Evolutionary conservation across 2,113 vertebrate species (phyloP).

Genomic region (Madoqua kirkii): DNA sequence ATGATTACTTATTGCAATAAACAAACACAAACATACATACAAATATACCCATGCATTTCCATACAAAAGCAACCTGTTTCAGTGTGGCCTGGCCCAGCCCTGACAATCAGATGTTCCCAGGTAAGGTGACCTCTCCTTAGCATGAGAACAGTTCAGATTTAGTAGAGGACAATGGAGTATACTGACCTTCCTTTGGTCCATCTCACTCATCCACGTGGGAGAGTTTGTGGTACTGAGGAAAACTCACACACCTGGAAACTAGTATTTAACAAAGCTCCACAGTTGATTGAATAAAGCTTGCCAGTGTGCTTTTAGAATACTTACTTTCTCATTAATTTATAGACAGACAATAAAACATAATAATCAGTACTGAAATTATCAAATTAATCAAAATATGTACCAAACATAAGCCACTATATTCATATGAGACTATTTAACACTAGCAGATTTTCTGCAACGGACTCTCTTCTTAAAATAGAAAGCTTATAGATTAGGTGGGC

Average conservation of each 20-base stretch:
- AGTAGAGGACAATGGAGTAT: no score
- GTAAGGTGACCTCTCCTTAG: background rate
- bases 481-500: background rate
- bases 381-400: background rate
- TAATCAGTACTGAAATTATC: background rate
- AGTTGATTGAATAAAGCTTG: background rate
- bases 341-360: background rate
- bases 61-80: background rate
- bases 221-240: background rate
- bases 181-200: background rate
- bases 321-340: background rate
- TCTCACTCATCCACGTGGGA: background rate
- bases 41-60: background rate
- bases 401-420: background rate
- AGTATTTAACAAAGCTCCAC: background rate
- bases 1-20: background rate
- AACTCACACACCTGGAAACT: background rate
- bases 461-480: background rate
- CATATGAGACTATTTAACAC: background rate
- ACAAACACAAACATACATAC: background rate
- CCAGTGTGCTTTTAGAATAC: background rate
- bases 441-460: background rate
- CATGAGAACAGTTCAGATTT: background rate
- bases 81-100: background rate
- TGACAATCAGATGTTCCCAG: background rate